A percentile compares a stretch with the other conserved stretches of the same genome.
phyloP scores from a whole-genome alignment of 2,888 invertebrate genomes.

The Alentia gelatinosa region DNA sequence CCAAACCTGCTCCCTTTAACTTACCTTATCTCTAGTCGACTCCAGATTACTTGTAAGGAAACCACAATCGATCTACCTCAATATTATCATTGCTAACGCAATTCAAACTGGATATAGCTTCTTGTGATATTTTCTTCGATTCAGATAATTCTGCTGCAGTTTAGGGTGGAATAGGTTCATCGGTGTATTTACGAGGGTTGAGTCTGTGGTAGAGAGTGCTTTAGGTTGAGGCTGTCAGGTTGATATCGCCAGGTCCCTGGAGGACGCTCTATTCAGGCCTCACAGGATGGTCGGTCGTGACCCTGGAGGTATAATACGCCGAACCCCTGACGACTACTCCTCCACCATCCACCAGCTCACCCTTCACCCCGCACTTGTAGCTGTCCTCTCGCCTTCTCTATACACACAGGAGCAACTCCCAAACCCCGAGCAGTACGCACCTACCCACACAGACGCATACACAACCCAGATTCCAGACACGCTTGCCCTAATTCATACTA shows the following conservation, averaged over 20 bases:
- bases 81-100: no score
- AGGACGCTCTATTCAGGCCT: conserved; percentile 33
- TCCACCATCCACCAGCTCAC: neutral
- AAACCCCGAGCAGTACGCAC: neutral
- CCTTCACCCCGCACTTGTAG: conserved; percentile 31
- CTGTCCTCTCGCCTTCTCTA: neutral
- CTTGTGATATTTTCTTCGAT: no score
- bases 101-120: no score
- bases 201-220: neutral
- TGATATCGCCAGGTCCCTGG: conserved; percentile 21
- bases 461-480: neutral
- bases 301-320: neutral
- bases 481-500: no score
- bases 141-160: no score
- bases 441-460: neutral
- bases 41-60: no score
- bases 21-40: no score
- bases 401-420: neutral
- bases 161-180: no score
- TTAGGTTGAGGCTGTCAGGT: neutral
- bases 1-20: neutral
- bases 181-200: no score
- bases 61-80: no score
- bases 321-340: neutral
- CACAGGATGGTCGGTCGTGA: conserved; percentile 4